Evolutionary conservation across 2,113 vertebrate species (phyloP), one percentile per base, ranked within the genome.

Genomic region (Pterocles orientalis): DNA sequence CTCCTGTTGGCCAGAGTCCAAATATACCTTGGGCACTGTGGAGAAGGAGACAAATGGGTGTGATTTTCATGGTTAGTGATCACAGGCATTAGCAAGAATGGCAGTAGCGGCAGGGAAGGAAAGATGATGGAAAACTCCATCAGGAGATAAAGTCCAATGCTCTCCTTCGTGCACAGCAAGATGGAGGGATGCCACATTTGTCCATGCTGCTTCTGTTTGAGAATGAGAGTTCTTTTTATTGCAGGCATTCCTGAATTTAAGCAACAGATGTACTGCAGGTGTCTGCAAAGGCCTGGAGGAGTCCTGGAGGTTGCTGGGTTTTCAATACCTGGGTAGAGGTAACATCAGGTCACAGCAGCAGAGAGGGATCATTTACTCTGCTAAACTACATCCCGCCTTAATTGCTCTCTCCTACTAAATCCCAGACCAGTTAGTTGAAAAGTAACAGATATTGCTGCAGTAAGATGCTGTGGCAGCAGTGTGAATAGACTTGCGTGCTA

Each of bases 31-130:
- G 80, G 69, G 76, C n/a, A 12, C 57, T 23, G 43, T 71, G 62
- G 73, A 88, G 86, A 82, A 64, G 82, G 77, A 92, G 77, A 97
- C 45, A 91, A 95, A 96, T 94, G 79, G 91, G 86, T 81, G 64
- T 64, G n/a, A n/a, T 95, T 96, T 92, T 54, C 89, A 64, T n/a
- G 31, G 82, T 47, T 94, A 77, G 90, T 85, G 83, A 82, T 62
- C 57, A 80, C 39, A 80, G 50, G 48, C 73, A 70, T 94, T 83
- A 96, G 78, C 70, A 93, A 80, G 33, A 56, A 62, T 3, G 18
- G 66, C 56, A 89, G 65, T 65, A 75, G 83, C 53, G 61, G 14
- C 0, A 1, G 34, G 39, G 36, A 92, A 72, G 75, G 73, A 78
- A 75, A 87, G 34, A 86, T 57, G 73, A 79, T 85, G 66, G 92